Evolutionary conservation across 1,140 invertebrate species (phyloP).

Genomic region (Achroia grisella): DNA sequence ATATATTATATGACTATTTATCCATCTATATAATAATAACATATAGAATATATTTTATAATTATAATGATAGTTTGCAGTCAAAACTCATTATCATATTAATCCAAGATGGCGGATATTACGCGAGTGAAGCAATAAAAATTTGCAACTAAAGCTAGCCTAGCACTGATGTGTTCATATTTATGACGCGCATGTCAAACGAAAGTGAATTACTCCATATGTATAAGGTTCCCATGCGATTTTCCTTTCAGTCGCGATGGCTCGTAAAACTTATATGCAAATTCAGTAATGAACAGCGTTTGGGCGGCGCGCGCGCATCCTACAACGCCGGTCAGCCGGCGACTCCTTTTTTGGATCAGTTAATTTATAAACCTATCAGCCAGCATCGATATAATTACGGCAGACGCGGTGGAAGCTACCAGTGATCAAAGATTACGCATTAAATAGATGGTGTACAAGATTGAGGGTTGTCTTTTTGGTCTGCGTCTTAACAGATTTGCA

Average conservation of each 20-base stretch:
- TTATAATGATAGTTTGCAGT: too few relatives aligned
- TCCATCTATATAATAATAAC: too few relatives aligned
- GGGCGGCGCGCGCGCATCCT: constrained; percentile 24
- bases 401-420: constrained; percentile 7
- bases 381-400: constrained; percentile 27
- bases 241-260: constrained; percentile 21
- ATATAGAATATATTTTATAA: too few relatives aligned
- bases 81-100: too few relatives aligned
- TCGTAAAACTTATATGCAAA: constrained; percentile 40
- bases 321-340: background rate
- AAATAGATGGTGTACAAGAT: constrained; percentile 3
- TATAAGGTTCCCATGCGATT: constrained; percentile 19
- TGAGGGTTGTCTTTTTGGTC: constrained; percentile 2
- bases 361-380: constrained; percentile 40
- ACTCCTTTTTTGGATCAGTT: constrained; percentile 35
- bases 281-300: constrained; percentile 34
- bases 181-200: constrained; percentile 8
- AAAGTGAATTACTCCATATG: constrained; percentile 24
- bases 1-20: too few relatives aligned
- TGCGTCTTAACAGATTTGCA: background rate
- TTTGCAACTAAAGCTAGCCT: background rate
- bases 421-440: constrained; percentile 14
- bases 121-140: too few relatives aligned
- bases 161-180: background rate
- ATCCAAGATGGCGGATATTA: too few relatives aligned